Evolutionary conservation across 2,797 vertebrate species (phyloP).

Genomic region (Acanthurus lineatus): DNA sequence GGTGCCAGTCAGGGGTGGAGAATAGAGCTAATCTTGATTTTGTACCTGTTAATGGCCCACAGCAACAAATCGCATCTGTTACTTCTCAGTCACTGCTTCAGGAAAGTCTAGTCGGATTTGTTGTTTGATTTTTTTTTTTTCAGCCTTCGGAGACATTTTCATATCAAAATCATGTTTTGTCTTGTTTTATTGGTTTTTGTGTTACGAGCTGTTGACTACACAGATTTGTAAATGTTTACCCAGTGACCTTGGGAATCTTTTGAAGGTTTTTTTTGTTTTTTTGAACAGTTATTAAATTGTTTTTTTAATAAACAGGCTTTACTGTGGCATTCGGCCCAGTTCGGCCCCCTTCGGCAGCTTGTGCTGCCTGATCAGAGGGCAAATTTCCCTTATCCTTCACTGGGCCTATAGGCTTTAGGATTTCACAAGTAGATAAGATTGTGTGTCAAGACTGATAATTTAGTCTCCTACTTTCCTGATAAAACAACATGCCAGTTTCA

Average conservation of each 20-base stretch:
- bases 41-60: conserved; percentile 55
- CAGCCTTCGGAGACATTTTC: conserved; percentile 22
- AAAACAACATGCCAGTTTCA: conserved; percentile 58
- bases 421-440: conserved; percentile 75
- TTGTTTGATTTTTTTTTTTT: conserved; percentile 26
- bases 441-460: conserved; percentile 65
- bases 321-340: conserved; percentile 61
- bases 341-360: conserved; percentile 29
- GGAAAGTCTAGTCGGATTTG: conserved; percentile 29
- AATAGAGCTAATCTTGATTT: conserved; percentile 56
- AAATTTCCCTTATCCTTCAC: conserved; percentile 71
- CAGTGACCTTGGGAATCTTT: conserved; percentile 58
- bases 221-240: conserved; percentile 55
- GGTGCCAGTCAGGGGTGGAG: conserved; percentile 58
- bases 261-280: conserved; percentile 47
- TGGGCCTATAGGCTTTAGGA: conserved; percentile 64
- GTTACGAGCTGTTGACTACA: conserved; percentile 36
- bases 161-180: conserved; percentile 27
- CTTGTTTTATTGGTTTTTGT: conserved; percentile 21
- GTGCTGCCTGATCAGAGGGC: conserved; percentile 65
- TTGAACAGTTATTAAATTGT: conserved; percentile 69
- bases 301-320: conserved; percentile 74
- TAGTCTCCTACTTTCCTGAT: conserved; percentile 44
- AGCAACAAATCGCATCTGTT: conserved; percentile 39
- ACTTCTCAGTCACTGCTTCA: conserved; percentile 32